Evolutionary conservation across 53 echinoderm and acorn worm species (phyloP).

Genomic region (Stichopus horrens): DNA sequence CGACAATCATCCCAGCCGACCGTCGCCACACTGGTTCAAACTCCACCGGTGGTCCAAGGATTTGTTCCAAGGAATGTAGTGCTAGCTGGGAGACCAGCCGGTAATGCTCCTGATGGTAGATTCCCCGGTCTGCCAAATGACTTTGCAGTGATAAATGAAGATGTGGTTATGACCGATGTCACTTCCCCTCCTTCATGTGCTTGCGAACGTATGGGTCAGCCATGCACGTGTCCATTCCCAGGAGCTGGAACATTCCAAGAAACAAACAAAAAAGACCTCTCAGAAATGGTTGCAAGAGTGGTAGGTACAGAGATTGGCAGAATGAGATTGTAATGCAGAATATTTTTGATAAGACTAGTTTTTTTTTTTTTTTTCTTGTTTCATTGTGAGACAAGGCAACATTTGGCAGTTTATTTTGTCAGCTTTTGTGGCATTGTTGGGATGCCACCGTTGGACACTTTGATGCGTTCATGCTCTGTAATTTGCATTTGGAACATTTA

Average conservation of each 20-base stretch:
- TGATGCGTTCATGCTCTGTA: no score
- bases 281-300: conserved; percentile 9
- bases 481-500: no score
- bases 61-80: conserved; percentile 34
- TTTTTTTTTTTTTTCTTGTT: no score
- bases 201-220: neutral
- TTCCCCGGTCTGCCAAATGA: neutral
- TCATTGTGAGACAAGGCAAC: no score
- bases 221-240: neutral
- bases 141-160: neutral
- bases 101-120: neutral
- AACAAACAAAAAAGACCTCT: neutral
- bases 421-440: no score
- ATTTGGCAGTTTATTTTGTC: no score
- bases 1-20: no score
- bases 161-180: no score
- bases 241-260: neutral
- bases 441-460: no score
- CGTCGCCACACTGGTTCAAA: no score
- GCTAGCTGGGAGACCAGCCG: neutral
- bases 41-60: neutral
- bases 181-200: neutral
- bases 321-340: no score
- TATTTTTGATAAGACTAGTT: no score
- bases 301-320: neutral